A percentile compares a stretch with the other conserved stretches of the same genome.
phyloP scores from a whole-genome alignment of 2,888 invertebrate genomes.

The Tenthredo scrophulariae region DNA sequence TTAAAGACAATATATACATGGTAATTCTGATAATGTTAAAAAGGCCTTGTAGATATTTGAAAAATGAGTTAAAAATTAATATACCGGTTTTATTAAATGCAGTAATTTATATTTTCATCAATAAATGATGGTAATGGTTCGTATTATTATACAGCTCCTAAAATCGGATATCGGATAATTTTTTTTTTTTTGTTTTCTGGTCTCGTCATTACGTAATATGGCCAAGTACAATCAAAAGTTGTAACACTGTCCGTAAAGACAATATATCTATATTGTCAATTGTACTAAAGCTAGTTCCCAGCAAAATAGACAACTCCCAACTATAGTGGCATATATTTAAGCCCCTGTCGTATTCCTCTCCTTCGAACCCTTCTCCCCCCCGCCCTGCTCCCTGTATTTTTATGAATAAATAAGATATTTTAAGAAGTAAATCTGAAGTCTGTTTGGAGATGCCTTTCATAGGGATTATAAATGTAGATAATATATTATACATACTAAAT shows the following conservation, averaged over 20 bases:
- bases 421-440: slow-evolving; percentile 78
- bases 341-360: background rate
- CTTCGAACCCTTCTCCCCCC: background rate
- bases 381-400: slow-evolving; percentile 75
- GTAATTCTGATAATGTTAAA: background rate
- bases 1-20: background rate
- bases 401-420: slow-evolving; percentile 78
- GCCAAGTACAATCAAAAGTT: slow-evolving; percentile 6
- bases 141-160: slow-evolving; percentile 35
- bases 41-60: background rate
- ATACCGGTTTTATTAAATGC: background rate
- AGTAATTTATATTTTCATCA: slow-evolving; percentile 24
- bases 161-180: slow-evolving; percentile 22
- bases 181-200: background rate
- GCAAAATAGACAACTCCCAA: slow-evolving; percentile 48
- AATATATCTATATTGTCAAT: slow-evolving; percentile 35
- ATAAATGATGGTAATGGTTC: slow-evolving; percentile 5
- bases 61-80: background rate
- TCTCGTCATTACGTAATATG: background rate
- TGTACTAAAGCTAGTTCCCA: slow-evolving; percentile 47
- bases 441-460: slow-evolving; percentile 78
- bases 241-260: background rate
- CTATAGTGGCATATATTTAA: slow-evolving; percentile 34
- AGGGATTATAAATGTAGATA: slow-evolving; percentile 79
- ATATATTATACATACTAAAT: slow-evolving; percentile 78